Evolutionary conservation across 2,113 vertebrate species (phyloP), one percentile per base, ranked within the genome.

Genomic region (Gyps fulvus): DNA sequence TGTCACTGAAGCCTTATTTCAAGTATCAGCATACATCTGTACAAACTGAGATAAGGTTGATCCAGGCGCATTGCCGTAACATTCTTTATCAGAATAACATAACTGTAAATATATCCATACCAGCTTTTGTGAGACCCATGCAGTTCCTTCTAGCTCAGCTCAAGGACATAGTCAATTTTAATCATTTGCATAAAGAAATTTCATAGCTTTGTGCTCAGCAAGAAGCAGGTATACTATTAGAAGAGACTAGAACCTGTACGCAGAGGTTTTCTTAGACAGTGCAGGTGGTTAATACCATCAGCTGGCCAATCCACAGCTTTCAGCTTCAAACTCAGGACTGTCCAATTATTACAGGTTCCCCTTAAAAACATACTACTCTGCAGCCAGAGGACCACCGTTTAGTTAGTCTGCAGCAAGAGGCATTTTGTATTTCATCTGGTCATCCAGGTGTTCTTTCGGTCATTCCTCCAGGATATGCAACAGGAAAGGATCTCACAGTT

Each of bases 41-140:
- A 57, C 23, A 34, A 40, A 16, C 57, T 1, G 23, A 72, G 87
- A 79, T 31, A 79, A 65, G 78, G 57, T 1, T 49, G 42, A 42
- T 85, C 73, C 7, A 82, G 65, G 59, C 4, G 7, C 29, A 3
- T 0, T 61, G 82, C 74, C 0, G 1, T 31, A 62, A 73, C n/a
- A 7, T 12, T 76, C 86, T 65, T 83, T 84, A 90, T 91, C 95
- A 89, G 72, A 73, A 7, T 2, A 76, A 58, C 18, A 3, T 3
- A 84, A 91, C 19, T 90, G 87, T 16, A 93, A 90, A 82, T 54
- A 91, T 9, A 81, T 16, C 26, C 40, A 50, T 1, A 36, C 13
- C 66, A 79, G 70, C 78, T 43, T 47, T 21, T 0, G 3, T 5
- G 34, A 76, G 78, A 74, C 16, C 43, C n/a, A 55, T 23, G 52